Evolutionary conservation across 2,888 invertebrate species (phyloP).

Genomic region (Eupithecia inturbata): DNA sequence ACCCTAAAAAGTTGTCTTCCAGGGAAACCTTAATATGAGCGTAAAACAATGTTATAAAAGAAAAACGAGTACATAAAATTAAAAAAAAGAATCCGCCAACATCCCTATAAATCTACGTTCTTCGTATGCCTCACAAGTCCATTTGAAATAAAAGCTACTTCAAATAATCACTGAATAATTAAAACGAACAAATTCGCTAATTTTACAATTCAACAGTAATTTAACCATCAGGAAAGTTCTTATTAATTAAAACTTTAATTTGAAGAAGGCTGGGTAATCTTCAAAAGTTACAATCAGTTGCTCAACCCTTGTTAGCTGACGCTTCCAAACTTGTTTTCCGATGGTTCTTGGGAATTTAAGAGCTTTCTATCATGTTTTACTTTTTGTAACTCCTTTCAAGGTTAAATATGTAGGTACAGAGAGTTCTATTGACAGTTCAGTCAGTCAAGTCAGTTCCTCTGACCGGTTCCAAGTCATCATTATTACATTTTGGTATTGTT

Average conservation of each 20-base stretch:
- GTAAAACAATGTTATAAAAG: too few relatives aligned
- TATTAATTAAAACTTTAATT: constrained; percentile 47
- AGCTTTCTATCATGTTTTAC: constrained; percentile 31
- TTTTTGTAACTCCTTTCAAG: constrained; percentile 6
- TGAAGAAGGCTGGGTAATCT: constrained; percentile 59
- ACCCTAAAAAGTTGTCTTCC: too few relatives aligned
- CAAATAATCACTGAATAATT: constrained; percentile 16
- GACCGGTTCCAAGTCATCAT: background rate
- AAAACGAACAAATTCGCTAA: constrained; percentile 27
- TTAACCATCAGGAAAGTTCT: constrained; percentile 38
- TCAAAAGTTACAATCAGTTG: constrained; percentile 55
- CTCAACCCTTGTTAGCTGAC: constrained; percentile 67
- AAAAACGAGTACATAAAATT: too few relatives aligned
- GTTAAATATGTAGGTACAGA: background rate
- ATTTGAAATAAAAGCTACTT: background rate
- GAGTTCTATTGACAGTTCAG: background rate
- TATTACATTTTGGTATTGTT: too few relatives aligned
- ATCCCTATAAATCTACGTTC: background rate
- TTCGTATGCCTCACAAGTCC: background rate
- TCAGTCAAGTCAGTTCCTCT: background rate
- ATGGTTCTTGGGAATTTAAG: constrained; percentile 42
- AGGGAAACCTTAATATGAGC: too few relatives aligned
- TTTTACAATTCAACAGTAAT: constrained; percentile 41
- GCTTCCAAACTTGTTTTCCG: constrained; percentile 54
- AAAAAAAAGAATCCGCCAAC: too few relatives aligned